Evolutionary conservation across 2,888 invertebrate species (phyloP), one percentile per base, ranked within the genome.

Genomic region (Drosophila sordidapex): DNA sequence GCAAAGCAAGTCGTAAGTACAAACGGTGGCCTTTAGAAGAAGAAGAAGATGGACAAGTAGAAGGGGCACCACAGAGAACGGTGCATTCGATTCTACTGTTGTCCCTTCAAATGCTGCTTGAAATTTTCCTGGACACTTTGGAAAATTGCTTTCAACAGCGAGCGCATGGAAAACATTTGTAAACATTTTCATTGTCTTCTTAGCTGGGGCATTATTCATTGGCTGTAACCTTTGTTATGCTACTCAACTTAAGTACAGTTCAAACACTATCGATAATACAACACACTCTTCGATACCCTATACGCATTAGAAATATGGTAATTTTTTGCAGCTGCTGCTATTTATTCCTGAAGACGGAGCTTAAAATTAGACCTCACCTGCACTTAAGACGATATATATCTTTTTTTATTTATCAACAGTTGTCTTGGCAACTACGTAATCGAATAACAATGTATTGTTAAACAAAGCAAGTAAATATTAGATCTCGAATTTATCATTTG

Each of bases 31-130:
- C 56, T 56, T 56, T 29, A 3, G 33, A 52, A 52, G 21, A 56
- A 13, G 13, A n/a, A 15, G 10, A 29, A 8, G 51, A 33, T 18
- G 3, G 13, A 0, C 13, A 10, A 31, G 1, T 31, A 27, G 59
- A 36, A 25, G 64, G 21, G 46, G 21, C 52, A 36, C 25, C 53
- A 51, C 25, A n/a, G 66, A 65, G 49, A 64, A 60, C 76, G 64
- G 65, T 89, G 90, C 84, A 89, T 85, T 84, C 75, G 62, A 71
- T 71, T 74, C 72, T 65, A 56, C 54, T 49, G 57, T 65, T 56
- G 63, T 56, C 64, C 56, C 59, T 61, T 74, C 76, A 76, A 81
- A 76, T 79, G 82, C 82, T 79, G 79, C 83, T 84, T 88, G 76
- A 82, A 81, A 73, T 76, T 80, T 73, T 70, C 27, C 54, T 69